These are phyloP conservation scores for Pharmacophagus antenor DNA, from an alignment of 2,888 invertebrate genomes.

Conservation along the genomic window DNA sequence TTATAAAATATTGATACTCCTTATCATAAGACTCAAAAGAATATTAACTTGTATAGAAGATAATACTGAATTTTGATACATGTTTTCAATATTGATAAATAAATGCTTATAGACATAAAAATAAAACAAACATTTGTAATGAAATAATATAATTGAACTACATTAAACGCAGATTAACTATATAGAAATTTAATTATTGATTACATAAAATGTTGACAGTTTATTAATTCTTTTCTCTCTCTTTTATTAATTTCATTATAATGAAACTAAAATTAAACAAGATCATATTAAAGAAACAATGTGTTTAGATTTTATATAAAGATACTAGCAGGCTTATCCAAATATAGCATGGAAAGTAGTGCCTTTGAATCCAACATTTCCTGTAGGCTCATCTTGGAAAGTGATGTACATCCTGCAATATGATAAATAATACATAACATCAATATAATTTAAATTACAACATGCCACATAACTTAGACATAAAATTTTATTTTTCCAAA, in stretches of 20 bases:
- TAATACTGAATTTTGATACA: background rate
- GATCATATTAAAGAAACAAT: slow-evolving; percentile 16
- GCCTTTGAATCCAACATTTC: slow-evolving; percentile 83
- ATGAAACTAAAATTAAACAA: background rate
- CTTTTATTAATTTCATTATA: too few species aligned
- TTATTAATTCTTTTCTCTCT: too few species aligned
- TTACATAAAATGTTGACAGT: background rate
- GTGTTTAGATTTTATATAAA: background rate
- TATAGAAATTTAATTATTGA: background rate
- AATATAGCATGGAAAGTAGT: slow-evolving; percentile 84
- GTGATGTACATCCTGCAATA: slow-evolving; percentile 84
- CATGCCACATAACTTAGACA: too few species aligned
- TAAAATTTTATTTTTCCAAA: too few species aligned
- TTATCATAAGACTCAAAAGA: too few species aligned
- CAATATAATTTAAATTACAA: too few species aligned
- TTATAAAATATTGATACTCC: too few species aligned
- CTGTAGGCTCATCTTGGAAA: slow-evolving; percentile 80
- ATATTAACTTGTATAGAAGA: too few species aligned
- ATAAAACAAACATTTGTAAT: background rate
- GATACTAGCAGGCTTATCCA: slow-evolving; percentile 49
- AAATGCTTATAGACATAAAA: background rate
- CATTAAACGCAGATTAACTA: too few species aligned
- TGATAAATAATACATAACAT: slow-evolving; percentile 21
- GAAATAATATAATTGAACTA: background rate
- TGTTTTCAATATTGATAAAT: background rate